Evolutionary conservation across 92 coral and sea anemone species (phyloP), one percentile per base, ranked within the genome.

Genomic region (Metridium senile): DNA sequence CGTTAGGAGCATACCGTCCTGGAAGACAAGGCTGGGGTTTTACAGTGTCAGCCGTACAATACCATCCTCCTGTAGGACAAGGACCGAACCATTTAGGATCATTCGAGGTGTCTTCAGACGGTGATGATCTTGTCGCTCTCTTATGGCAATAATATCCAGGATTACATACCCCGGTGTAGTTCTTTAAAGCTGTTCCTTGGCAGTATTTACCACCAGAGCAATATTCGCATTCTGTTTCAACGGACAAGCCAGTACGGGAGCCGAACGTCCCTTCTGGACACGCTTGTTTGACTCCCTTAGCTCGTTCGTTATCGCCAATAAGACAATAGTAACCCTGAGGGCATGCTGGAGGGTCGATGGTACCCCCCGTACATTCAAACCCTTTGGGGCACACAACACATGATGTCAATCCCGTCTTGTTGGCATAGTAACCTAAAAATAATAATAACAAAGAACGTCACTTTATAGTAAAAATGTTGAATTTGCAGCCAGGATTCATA

Each of bases 191-290:
- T 7, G 65, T 69, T 17, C 86, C 84, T 65, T 79, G 87, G 54
- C 99, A 95, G 76, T 85, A 95, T 29, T 85, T 80, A 29, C 97
- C 99, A 0, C 88, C 93, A 6, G 84, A 71, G 71, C 99, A 92
- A 75, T 87, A 77, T 9, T 94, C 84, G 68, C 99, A 95, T 67
- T 95, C 86, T 45, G 74, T 16, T 45, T 39, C 61, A 9, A 7
- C 9, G 33, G 77, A 75, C 26, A 95, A 84, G 7, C 86, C 99
- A 21, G 86, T 79, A 43, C 93, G 77, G 29, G 85, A 74, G 31
- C 99, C 97, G 67, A 84, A 95, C 9, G 96, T 95, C 22, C 99
- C 99, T 30, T 39, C 83, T 0, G 97, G 99, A 52, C 99, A 95
- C 1, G 93, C 84, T 58, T 82, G 91, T 77, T 90, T 90, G 31